phyloP scores from a whole-genome alignment of 2,797 vertebrate species.

The Echeneis naucrates region DNA sequence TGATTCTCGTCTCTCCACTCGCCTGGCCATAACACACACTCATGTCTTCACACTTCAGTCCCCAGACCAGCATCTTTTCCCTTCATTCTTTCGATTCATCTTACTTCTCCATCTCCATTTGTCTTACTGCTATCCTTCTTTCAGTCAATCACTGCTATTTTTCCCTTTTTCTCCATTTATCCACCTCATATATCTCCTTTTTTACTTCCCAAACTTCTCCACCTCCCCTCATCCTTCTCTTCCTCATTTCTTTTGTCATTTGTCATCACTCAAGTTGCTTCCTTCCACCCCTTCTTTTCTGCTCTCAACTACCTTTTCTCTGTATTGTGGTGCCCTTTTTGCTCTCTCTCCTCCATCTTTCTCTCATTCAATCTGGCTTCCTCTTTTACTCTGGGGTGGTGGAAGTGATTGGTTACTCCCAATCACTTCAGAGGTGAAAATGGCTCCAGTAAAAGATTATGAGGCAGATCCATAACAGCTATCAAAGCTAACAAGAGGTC shows the following conservation, averaged over 20 bases:
- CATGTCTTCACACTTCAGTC: slow-evolving; percentile 9
- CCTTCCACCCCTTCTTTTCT: neutral
- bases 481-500: slow-evolving; percentile 70
- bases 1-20: slow-evolving; percentile 15
- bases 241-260: slow-evolving; percentile 6
- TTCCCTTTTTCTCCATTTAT: slow-evolving; percentile 27
- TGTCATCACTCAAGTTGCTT: neutral
- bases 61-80: slow-evolving; percentile 34
- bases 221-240: neutral
- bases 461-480: slow-evolving; percentile 70
- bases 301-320: neutral
- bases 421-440: slow-evolving; percentile 49
- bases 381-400: slow-evolving; percentile 19
- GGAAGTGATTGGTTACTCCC: slow-evolving; percentile 47
- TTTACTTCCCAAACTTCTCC: slow-evolving; percentile 11
- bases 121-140: neutral
- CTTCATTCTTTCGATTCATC: neutral
- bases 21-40: slow-evolving; percentile 33
- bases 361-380: neutral
- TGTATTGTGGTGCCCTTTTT: neutral
- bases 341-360: slow-evolving; percentile 2
- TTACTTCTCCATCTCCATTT: neutral
- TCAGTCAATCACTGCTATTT: slow-evolving; percentile 29
- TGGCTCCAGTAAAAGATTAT: slow-evolving; percentile 72
- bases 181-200: slow-evolving; percentile 5